phyloP scores from a whole-genome alignment of 2,113 vertebrate species.

The Tupaia chinensis region DNA sequence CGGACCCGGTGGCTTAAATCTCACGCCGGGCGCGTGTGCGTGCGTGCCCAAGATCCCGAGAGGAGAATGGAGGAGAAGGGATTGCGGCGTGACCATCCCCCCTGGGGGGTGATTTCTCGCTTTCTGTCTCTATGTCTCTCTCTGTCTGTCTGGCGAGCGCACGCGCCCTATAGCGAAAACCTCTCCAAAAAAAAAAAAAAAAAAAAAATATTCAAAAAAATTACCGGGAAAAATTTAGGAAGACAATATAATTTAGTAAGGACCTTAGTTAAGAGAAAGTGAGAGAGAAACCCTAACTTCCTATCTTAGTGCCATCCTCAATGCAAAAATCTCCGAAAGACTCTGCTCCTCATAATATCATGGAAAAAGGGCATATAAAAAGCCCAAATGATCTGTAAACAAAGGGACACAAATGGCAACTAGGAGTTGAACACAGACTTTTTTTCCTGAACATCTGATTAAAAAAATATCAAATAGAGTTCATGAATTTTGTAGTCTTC shows the following conservation, averaged over 20 bases:
- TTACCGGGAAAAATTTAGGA: slow-evolving; percentile 59
- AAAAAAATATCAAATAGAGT: slow-evolving; percentile 15
- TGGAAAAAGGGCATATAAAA: not conserved
- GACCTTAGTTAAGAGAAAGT: slow-evolving; percentile 50
- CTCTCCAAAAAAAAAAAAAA: too few species aligned
- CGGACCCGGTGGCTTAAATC: too few species aligned
- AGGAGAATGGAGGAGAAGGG: too few species aligned
- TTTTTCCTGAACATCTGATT: not conserved
- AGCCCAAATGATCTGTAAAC: not conserved
- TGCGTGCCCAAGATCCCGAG: too few species aligned
- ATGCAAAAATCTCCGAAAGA: not conserved
- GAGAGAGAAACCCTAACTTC: slow-evolving; percentile 1
- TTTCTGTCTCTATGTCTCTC: too few species aligned
- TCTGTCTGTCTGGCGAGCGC: too few species aligned
- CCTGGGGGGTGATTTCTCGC: too few species aligned
- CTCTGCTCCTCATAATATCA: slow-evolving; percentile 2
- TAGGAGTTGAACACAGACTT: not conserved
- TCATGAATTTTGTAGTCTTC: not conserved
- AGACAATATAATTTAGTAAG: slow-evolving; percentile 61
- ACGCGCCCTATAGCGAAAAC: too few species aligned
- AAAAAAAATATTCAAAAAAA: slow-evolving; percentile 73
- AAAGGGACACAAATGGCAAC: not conserved
- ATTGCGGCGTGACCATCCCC: too few species aligned
- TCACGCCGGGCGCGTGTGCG: too few species aligned
- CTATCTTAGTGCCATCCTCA: not conserved